These are phyloP conservation scores for Acipenser transmontanus DNA, from an alignment of 2,797 vertebrate genomes.

Conservation along the genomic window DNA sequence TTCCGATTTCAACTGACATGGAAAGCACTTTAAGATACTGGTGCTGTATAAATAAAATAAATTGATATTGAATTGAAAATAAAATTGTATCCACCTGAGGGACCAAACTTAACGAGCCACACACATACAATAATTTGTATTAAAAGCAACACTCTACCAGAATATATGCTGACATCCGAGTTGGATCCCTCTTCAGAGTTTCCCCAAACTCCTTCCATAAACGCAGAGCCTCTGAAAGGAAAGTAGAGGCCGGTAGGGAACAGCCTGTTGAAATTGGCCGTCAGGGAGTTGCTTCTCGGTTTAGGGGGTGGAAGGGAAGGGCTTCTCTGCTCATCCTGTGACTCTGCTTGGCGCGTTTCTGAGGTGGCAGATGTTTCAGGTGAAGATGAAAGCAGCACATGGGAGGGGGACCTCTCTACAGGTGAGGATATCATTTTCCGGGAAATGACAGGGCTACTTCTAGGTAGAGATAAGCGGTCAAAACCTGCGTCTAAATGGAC, in stretches of 20 bases:
- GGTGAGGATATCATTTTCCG: slow-evolving; percentile 6
- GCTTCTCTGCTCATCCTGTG: not conserved
- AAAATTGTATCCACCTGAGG: no score
- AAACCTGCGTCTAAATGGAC: not conserved
- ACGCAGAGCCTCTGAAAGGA: slow-evolving; percentile 9
- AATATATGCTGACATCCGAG: not conserved
- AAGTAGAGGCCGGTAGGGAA: slow-evolving; percentile 16
- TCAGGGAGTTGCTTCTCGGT: slow-evolving; percentile 1
- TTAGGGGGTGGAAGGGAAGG: slow-evolving; percentile 15
- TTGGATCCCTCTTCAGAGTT: slow-evolving; percentile 1
- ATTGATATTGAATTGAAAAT: no score
- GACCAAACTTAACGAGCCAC: no score
- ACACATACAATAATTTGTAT: no score
- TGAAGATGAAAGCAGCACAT: no score
- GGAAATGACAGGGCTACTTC: slow-evolving; percentile 47
- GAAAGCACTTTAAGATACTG: no score
- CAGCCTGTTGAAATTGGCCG: slow-evolving; percentile 19
- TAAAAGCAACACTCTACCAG: slow-evolving; percentile 21
- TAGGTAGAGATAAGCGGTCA: slow-evolving; percentile 25
- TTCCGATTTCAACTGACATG: no score
- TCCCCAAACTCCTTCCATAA: slow-evolving; percentile 3
- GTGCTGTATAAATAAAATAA: no score
- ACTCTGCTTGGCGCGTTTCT: no score
- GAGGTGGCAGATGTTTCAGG: no score
- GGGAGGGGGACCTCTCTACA: slow-evolving; percentile 11